phyloP scores from a whole-genome alignment of 2,797 vertebrate genomes.

The Leptodactylus fallax region DNA sequence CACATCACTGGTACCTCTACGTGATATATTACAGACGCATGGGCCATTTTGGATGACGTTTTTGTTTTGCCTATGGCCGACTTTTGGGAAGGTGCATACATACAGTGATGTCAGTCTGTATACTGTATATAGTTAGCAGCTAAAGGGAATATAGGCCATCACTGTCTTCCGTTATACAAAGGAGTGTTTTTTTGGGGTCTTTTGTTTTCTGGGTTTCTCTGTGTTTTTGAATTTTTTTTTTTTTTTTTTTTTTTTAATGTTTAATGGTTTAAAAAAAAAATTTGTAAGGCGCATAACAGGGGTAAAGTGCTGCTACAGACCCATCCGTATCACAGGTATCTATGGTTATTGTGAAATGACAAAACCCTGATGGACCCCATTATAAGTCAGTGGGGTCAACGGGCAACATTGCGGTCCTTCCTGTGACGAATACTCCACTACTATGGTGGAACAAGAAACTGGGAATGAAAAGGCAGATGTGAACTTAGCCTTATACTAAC shows the following conservation, averaged over 20 bases:
- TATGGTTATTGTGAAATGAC: too few relatives aligned
- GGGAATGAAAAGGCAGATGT: too few relatives aligned
- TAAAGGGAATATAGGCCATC: neutral
- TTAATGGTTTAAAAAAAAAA: neutral
- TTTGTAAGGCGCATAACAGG: neutral
- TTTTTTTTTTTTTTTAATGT: neutral
- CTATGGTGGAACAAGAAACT: too few relatives aligned
- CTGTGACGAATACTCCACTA: too few relatives aligned
- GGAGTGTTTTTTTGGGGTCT: neutral
- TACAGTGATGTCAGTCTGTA: neutral
- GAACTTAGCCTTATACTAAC: too few relatives aligned
- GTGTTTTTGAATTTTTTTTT: neutral
- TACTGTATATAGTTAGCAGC: neutral
- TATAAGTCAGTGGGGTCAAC: too few relatives aligned
- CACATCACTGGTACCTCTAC: neutral
- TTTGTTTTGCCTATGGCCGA: neutral
- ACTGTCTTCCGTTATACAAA: neutral
- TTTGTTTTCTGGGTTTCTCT: neutral
- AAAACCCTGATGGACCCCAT: too few relatives aligned
- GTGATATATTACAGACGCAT: too few relatives aligned
- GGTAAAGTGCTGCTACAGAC: too few relatives aligned
- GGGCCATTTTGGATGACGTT: neutral
- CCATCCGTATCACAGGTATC: too few relatives aligned
- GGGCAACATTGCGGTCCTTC: too few relatives aligned
- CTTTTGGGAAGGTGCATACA: neutral